phyloP scores from a whole-genome alignment of 2,888 invertebrate genomes.

The Himalopsyche anomala region DNA sequence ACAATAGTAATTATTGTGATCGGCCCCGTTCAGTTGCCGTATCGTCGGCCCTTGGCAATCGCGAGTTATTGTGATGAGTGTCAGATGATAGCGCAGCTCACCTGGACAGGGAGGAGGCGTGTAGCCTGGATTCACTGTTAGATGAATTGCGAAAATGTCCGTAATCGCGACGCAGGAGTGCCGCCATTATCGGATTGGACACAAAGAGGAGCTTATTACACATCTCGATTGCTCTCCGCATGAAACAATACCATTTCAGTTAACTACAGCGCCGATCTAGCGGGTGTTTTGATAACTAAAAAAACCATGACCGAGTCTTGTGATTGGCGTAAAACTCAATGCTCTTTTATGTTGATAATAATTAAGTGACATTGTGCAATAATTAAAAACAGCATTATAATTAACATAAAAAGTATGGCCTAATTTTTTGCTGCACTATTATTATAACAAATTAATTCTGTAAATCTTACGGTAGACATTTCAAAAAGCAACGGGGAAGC shows the following conservation, averaged over 20 bases:
- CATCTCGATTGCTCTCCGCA: constrained; percentile 27
- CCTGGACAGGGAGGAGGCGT: constrained; percentile 45
- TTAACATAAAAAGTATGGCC: too few relatives aligned
- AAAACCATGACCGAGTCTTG: constrained; percentile 29
- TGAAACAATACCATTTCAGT: constrained; percentile 39
- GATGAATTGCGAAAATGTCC: constrained; percentile 58
- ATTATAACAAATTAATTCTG: too few relatives aligned
- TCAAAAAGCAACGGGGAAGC: too few relatives aligned
- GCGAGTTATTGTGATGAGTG: constrained; percentile 43
- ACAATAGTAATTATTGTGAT: constrained; percentile 40
- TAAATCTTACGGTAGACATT: too few relatives aligned
- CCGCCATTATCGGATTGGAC: constrained; percentile 59
- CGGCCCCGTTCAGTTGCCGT: constrained; percentile 16
- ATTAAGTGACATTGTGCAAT: constrained; percentile 7
- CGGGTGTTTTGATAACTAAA: neutral
- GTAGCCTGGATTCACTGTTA: constrained; percentile 56
- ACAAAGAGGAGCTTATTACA: constrained; percentile 52
- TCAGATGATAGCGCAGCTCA: constrained; percentile 23
- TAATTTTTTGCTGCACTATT: too few relatives aligned
- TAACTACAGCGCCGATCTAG: constrained; percentile 30
- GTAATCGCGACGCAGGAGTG: constrained; percentile 50
- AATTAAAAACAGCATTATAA: neutral
- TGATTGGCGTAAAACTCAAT: neutral
- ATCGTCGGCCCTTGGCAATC: constrained; percentile 38
- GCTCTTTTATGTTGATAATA: neutral